Evolutionary conservation across 2,113 vertebrate genomes (phyloP).

Genomic region (Rhinolophus sinicus): DNA sequence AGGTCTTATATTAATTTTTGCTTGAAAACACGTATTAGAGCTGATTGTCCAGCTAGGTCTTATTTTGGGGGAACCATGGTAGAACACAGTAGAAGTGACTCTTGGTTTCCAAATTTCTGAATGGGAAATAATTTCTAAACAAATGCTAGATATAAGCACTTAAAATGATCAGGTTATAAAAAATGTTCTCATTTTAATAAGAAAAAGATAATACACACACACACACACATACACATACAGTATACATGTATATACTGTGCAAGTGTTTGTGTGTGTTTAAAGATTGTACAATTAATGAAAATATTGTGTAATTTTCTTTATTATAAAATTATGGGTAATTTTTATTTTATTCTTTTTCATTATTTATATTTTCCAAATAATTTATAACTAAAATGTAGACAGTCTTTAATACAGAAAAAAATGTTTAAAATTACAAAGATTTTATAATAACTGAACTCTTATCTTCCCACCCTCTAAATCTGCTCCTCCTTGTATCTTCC

Average conservation of each 20-base stretch:
- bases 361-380: neutral
- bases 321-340: slow-evolving; percentile 1
- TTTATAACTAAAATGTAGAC: neutral
- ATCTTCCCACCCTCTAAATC: neutral
- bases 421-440: neutral
- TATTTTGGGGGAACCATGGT: too few species aligned
- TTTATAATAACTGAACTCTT: neutral
- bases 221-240: neutral
- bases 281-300: neutral
- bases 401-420: neutral
- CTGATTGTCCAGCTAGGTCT: too few species aligned
- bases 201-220: neutral
- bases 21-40: too few species aligned
- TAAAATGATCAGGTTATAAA: neutral
- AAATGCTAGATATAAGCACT: neutral
- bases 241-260: neutral
- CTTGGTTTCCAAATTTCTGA: neutral
- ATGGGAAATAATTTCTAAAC: neutral
- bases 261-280: neutral
- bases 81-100: neutral
- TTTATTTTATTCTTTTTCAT: neutral
- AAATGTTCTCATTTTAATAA: neutral
- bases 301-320: neutral
- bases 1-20: too few species aligned
- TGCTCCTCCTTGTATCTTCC: neutral